Base-by-base conservation (phyloP, 2,797 vertebrate genomes). In the Sciurus vulgaris region DNA sequence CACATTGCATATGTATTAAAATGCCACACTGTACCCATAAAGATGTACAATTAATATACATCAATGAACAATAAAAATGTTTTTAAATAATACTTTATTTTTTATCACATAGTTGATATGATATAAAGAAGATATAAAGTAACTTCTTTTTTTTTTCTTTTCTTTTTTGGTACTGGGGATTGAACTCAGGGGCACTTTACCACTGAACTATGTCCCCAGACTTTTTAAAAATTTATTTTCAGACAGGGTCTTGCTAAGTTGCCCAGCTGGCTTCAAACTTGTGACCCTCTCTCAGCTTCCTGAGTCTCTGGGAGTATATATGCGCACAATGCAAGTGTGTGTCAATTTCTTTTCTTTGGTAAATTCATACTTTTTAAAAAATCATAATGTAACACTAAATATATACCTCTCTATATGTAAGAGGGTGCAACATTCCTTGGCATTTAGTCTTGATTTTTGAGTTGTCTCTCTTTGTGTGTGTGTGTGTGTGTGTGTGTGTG, bases 371-470 rank as follows among this genome's bases (percentile, higher is more conserved):
- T 69, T 92, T 92, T 81, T 56, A 12, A 85, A 79, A 38, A 12
- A 56, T 87, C 14, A 84, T 61, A 94, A 86, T 54, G 33, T 65
- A 91, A 74, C 30, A 83, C 20, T 70, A 24, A 89, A 86, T 84
- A 8, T 91, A 70, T 65, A 76, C 24, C 1, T 17, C 24, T 94
- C 15, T 79, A 51, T 93, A 30, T 86, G 54, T 76, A 41, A 12
- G 1, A 13, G 63, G 41, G 35, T 73, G 28, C 83, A 4, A 0
- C 17, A 92, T 93, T 84, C 72, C 92, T 84, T 88, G 90, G 14
- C 6, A 82, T 70, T 72, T 11, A 96, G 77, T 69, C 90, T 92
- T 86, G 82, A 86, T 82, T 95, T 96, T 97, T 92, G 74, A 87
- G 82, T 93, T 86, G 30, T 89, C 81, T 96, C 18, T 87, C 35